Percentiles rank a stretch among this genome's conserved stretches.
Evolutionary conservation across 2,113 vertebrate genomes (phyloP).

Genomic region (Crotalus horridus): DNA sequence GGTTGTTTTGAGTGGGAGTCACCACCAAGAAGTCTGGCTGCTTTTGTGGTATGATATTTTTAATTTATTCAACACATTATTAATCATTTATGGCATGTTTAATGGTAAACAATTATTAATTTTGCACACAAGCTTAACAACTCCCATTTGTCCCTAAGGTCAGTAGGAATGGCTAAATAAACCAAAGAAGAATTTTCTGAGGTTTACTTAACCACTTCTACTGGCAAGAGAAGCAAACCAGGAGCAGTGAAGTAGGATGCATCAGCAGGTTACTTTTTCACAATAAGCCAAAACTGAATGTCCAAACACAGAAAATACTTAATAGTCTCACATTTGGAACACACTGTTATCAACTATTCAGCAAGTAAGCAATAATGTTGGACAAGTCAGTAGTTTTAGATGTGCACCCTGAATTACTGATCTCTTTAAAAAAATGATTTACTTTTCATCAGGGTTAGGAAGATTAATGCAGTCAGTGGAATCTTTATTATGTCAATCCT

Average conservation of each 20-base stretch:
- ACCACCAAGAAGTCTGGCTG: slow-evolving; percentile 94
- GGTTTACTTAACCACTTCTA: neutral
- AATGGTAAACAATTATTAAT: slow-evolving; percentile 44
- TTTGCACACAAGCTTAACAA: neutral
- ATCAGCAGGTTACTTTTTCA: neutral
- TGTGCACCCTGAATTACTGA: neutral
- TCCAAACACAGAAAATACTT: neutral
- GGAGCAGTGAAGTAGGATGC: neutral
- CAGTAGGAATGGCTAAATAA: neutral
- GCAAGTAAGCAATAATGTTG: neutral
- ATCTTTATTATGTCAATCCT: neutral
- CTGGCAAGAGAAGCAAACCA: neutral
- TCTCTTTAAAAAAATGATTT: neutral
- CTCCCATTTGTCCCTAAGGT: neutral
- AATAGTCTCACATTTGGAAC: neutral
- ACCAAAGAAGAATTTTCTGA: neutral
- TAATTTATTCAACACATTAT: neutral
- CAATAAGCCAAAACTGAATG: neutral
- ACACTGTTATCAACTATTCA: neutral
- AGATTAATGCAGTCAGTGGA: neutral
- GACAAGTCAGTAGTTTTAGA: neutral
- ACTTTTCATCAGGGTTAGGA: neutral
- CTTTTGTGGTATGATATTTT: slow-evolving; percentile 86
- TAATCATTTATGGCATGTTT: slow-evolving; percentile 38
- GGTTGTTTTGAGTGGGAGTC: slow-evolving; percentile 99